Base-by-base conservation (phyloP, 2,113 vertebrate species). In the Xenopus laevis region DNA sequence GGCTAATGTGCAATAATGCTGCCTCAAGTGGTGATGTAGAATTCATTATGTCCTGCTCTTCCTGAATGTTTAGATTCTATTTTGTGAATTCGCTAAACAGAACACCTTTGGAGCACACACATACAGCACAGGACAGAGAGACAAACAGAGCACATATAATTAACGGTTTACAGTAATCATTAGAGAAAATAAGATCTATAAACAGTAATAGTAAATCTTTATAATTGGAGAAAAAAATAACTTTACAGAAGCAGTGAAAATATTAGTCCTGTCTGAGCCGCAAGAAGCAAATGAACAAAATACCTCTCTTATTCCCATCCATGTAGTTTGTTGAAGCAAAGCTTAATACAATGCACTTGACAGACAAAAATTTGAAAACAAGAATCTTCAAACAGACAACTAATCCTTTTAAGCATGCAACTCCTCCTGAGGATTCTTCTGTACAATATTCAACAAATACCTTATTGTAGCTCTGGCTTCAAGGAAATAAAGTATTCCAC, bases 401-500 rank as follows among this genome's bases (percentile, higher is more conserved):
- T 74, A 74, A 74, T 67, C 72, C 72, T 74, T 74, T 74, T 74
- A 68, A 67, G 72, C 65, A 33, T 60, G 55, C 72, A 68, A 21
- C 55, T 66, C 55, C 72, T 74, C 72, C 46, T 44, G 72, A 68
- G 65, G 45, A 75, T 68, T 75, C 57, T 68, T 62, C 55, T 75
- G 58, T 44, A 68, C 72, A 52, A 40, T 61, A 65, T 40, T 68
- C 72, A 18, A 60, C 57, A 59, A 68, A 68, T 68, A 68, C 65
- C 65, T 68, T 65, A 75, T 75, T 75, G 72, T 75, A 68, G 33
- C 57, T 68, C 11, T 40, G 21, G 65, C 50, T 50, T 50, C 53
- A n/a, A 55, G 16, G 16, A 59, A 75, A 67, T 10, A 62, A 57
- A 47, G 60, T 50, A 74, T 60, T 64, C 53, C 66, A 50, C 57